Percentiles rank a stretch among this genome's conserved stretches.
Evolutionary conservation across 2,113 vertebrate genomes (phyloP).

Genomic region (Pycnonotus jocosus): DNA sequence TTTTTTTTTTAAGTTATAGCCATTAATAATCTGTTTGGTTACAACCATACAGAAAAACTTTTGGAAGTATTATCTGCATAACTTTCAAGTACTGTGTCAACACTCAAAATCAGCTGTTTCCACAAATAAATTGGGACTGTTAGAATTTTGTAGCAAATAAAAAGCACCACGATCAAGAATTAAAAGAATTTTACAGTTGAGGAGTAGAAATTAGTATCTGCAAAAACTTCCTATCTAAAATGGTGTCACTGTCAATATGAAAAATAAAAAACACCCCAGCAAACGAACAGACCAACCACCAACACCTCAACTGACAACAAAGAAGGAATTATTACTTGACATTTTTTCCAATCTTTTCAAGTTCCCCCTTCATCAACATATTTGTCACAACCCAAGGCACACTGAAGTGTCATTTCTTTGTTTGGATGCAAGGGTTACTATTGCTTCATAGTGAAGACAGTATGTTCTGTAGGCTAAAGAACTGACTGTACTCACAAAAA

Average conservation of each 20-base stretch:
- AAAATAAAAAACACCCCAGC: not conserved
- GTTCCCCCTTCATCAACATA: not conserved
- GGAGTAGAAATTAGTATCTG: not conserved
- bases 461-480: not conserved
- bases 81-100: not conserved
- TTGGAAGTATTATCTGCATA: not conserved
- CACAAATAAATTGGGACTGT: not conserved
- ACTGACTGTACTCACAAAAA: not conserved
- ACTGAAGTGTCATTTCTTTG: not conserved
- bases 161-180: not conserved
- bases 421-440: not conserved
- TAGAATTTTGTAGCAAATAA: not conserved
- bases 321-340: not conserved
- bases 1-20: not conserved
- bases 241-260: not conserved
- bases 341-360: not conserved
- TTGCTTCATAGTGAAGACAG: not conserved
- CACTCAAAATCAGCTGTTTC: not conserved
- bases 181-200: not conserved
- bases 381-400: not conserved
- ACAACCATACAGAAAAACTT: not conserved
- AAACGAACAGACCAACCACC: not conserved
- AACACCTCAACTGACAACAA: not conserved
- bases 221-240: not conserved
- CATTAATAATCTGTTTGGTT: not conserved